Evolutionary conservation across 2,888 invertebrate genomes (phyloP).

Genomic region (Scrobipalpa atriplicella): DNA sequence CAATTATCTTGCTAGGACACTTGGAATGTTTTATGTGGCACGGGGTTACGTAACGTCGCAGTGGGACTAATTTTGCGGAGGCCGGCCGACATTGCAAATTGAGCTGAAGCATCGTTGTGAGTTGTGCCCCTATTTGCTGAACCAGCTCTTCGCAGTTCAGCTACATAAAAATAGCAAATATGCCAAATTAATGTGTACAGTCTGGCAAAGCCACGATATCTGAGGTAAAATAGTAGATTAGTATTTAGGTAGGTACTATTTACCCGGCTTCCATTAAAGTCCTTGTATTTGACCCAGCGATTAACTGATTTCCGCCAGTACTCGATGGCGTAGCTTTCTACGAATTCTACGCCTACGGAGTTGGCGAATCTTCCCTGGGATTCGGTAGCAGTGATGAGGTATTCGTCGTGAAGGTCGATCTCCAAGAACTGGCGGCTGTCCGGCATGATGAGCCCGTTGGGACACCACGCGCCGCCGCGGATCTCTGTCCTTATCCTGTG

Average conservation of each 20-base stretch:
- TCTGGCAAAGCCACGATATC: neutral
- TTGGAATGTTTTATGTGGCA: neutral
- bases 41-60: conserved; percentile 47
- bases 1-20: neutral
- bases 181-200: neutral
- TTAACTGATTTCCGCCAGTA: conserved; percentile 88
- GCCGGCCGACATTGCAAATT: conserved; percentile 42
- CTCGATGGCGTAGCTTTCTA: conserved; percentile 91
- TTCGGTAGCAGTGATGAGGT: conserved; percentile 92
- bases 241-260: no score
- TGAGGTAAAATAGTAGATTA: neutral
- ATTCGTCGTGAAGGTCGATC: conserved; percentile 88
- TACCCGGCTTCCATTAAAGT: conserved; percentile 90
- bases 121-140: conserved; percentile 17
- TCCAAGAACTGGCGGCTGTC: conserved; percentile 92
- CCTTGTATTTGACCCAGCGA: conserved; percentile 91
- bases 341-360: conserved; percentile 94
- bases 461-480: conserved; percentile 97
- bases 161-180: no score
- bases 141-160: conserved; percentile 4
- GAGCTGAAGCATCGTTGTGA: conserved; percentile 31
- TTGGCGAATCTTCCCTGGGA: conserved; percentile 96
- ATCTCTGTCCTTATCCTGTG: conserved; percentile 91
- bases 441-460: conserved; percentile 89
- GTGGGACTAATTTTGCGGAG: conserved; percentile 58